Percentiles rank a stretch among this genome's conserved stretches.
Evolutionary conservation across 2,797 vertebrate genomes (phyloP).

Genomic region (Onychomys arenicola): DNA sequence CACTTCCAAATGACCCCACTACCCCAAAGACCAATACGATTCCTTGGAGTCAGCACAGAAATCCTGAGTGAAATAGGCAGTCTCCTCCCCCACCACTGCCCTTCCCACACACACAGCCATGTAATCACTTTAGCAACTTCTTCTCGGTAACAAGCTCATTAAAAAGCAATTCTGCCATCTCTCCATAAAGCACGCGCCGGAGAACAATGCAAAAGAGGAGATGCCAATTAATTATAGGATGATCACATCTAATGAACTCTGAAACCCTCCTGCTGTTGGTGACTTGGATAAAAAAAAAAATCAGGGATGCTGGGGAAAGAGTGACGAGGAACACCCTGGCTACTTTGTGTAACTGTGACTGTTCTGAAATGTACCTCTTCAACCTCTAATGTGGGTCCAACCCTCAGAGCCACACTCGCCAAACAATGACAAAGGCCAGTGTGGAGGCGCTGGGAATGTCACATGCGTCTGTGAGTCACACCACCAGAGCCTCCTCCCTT

Average conservation of each 20-base stretch:
- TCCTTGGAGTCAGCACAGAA: constrained; percentile 75
- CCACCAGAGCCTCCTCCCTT: neutral
- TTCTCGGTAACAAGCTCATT: constrained; percentile 83
- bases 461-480: neutral
- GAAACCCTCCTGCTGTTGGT: constrained; percentile 83
- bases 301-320: constrained; percentile 70
- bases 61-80: constrained; percentile 77
- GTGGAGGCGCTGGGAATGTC: neutral
- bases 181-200: constrained; percentile 80
- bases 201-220: constrained; percentile 83
- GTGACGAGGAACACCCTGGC: constrained; percentile 45
- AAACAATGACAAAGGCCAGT: neutral
- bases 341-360: constrained; percentile 55
- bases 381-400: neutral
- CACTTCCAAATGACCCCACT: constrained; percentile 72
- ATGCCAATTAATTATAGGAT: constrained; percentile 85
- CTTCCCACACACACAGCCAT: constrained; percentile 86
- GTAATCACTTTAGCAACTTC: constrained; percentile 83
- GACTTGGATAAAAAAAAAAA: constrained; percentile 80
- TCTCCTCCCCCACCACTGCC: constrained; percentile 54
- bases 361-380: constrained; percentile 37
- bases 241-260: constrained; percentile 84
- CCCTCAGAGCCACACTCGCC: neutral
- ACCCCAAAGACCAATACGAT: constrained; percentile 71
- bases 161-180: constrained; percentile 83